Base-by-base conservation (phyloP, 2,888 invertebrate species). In the Conomelus anceps region DNA sequence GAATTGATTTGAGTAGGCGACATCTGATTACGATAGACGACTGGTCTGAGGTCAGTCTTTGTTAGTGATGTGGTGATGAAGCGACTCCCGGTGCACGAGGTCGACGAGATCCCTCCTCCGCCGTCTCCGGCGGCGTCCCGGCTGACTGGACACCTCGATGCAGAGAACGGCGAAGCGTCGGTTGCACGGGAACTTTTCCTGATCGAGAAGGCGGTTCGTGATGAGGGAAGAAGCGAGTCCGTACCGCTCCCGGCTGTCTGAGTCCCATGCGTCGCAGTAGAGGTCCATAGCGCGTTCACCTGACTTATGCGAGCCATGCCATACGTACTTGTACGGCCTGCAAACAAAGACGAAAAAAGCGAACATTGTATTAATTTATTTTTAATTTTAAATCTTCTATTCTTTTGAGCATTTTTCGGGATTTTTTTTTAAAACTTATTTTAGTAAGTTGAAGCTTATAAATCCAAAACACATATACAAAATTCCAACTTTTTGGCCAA, bases 221-320 rank as follows among this genome's bases (percentile, higher is more conserved):
- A 96, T 94, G 84, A 99, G 94, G 6, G 97, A 96, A 88, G 98
- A 97, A 22, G 97, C 98, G 92, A 98, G 94, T 0, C 98, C 99
- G 88, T 95, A 95, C 92, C 96, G 96, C 91, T 95, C 95, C 0
- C 95, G 94, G 26, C 96, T 95, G 87, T 95, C 95, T 22, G 96
- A 96, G 92, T 97, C 97, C 99, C 99, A 99, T 90, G 98, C 98
- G 92, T 97, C 97, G 93, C 99, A 99, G 92, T 97, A 98, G 7
- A 96, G 96, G 92, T 98, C 97, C 93, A 97, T 94, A 11, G 97
- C 97, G 86, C 98, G 95, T 92, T 97, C 97, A 0, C 99, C 99
- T 90, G 96, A 95, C 22, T 95, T 94, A 92, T 97, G 96, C 0
- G 99, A 97, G 0, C 99, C 99, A 92, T 99, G 99, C 99, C 99